Evolutionary conservation across 2,888 invertebrate genomes (phyloP).

Genomic region (Himalopsyche kuldschensis): DNA sequence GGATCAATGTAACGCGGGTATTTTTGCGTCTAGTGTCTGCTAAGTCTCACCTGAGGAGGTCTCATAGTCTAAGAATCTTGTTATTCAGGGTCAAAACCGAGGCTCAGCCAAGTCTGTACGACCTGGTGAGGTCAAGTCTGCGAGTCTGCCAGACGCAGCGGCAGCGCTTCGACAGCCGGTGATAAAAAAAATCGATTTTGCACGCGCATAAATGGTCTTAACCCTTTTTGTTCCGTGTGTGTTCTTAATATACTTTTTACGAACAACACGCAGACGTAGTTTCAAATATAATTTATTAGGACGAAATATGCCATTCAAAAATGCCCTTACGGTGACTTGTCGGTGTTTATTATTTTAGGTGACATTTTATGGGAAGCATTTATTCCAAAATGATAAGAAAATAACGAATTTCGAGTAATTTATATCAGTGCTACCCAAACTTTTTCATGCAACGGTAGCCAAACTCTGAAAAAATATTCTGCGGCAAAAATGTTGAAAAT

Average conservation of each 20-base stretch:
- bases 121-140: neutral
- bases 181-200: slow-evolving; percentile 26
- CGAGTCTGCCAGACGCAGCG: slow-evolving; percentile 8
- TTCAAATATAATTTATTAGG: no score
- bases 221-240: neutral
- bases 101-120: neutral
- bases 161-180: slow-evolving; percentile 12
- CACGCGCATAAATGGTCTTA: slow-evolving; percentile 2
- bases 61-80: neutral
- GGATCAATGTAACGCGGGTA: neutral
- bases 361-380: no score
- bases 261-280: neutral
- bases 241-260: neutral
- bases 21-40: neutral
- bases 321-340: no score
- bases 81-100: neutral
- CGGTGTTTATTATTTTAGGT: no score
- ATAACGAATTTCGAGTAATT: no score
- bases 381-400: no score
- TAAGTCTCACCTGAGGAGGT: neutral
- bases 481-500: no score
- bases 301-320: no score
- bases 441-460: no score
- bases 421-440: no score
- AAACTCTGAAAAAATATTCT: no score